A percentile compares a stretch with the other conserved stretches of the same genome.
Evolutionary conservation across 2,797 vertebrate genomes (phyloP).

Genomic region (Alauda arvensis): DNA sequence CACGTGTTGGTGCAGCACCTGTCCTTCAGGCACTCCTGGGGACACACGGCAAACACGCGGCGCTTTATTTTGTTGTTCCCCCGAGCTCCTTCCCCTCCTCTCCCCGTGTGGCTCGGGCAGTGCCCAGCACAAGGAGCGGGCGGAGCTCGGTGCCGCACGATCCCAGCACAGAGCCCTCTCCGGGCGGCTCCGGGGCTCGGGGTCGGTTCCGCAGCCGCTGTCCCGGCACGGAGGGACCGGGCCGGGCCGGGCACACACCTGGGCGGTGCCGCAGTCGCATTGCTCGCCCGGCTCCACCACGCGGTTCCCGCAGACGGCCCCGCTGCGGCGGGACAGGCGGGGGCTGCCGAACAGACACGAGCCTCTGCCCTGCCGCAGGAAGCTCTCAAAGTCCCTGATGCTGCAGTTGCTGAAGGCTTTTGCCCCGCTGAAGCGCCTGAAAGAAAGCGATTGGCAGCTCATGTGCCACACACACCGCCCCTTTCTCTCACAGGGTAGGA

Average conservation of each 20-base stretch:
- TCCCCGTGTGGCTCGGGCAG: background rate
- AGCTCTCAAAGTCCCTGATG: constrained; percentile 43
- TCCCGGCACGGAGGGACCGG: no score
- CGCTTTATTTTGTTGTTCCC: no score
- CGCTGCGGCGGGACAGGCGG: background rate
- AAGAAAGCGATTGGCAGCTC: background rate
- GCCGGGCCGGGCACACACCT: background rate
- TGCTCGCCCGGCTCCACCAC: constrained; percentile 40
- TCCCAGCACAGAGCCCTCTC: accelerated
- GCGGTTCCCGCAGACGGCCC: constrained; percentile 22
- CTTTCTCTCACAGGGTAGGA: accelerated
- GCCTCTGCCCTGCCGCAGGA: constrained; percentile 24
- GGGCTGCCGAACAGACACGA: constrained; percentile 55
- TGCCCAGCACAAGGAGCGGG: accelerated
- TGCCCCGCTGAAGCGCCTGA: constrained; percentile 39
- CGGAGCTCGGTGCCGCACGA: accelerated
- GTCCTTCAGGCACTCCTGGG: constrained; percentile 43
- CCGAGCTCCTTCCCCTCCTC: background rate
- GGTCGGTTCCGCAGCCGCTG: no score
- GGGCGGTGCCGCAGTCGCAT: constrained; percentile 55
- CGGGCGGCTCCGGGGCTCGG: no score
- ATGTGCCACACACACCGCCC: accelerated
- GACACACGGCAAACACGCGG: accelerated
- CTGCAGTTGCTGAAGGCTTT: constrained; percentile 71
- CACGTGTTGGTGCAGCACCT: constrained; percentile 30